Percentiles rank a stretch among this genome's conserved stretches.
Evolutionary conservation across 2,113 vertebrate species (phyloP).

Genomic region (Hucho hucho): DNA sequence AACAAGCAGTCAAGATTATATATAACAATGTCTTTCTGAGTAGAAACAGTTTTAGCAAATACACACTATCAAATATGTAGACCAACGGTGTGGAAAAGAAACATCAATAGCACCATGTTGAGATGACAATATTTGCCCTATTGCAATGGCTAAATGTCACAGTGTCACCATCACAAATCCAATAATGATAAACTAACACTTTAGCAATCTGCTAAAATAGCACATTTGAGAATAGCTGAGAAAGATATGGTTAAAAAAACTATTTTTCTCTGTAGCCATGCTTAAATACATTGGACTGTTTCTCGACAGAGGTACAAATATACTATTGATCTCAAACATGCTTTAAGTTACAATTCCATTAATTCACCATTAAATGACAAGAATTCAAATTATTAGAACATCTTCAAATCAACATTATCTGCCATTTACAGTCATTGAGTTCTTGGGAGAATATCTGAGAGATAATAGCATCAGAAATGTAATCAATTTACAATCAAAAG

Average conservation of each 20-base stretch:
- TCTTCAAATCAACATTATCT: slow-evolving; percentile 47
- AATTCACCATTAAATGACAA: slow-evolving; percentile 60
- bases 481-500: slow-evolving; percentile 50
- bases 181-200: slow-evolving; percentile 59
- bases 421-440: slow-evolving; percentile 32
- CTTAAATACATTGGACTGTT: slow-evolving; percentile 46
- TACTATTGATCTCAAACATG: slow-evolving; percentile 63
- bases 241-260: slow-evolving; percentile 47
- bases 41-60: too few species aligned
- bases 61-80: slow-evolving; percentile 49
- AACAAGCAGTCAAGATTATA: too few species aligned
- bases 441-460: slow-evolving; percentile 37
- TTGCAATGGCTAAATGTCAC: slow-evolving; percentile 63
- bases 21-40: too few species aligned
- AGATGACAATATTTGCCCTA: slow-evolving; percentile 59
- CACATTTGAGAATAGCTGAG: slow-evolving; percentile 41
- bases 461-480: slow-evolving; percentile 51
- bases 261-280: slow-evolving; percentile 45
- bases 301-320: slow-evolving; percentile 45
- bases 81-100: slow-evolving; percentile 50
- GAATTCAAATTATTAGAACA: slow-evolving; percentile 46
- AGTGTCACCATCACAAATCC: slow-evolving; percentile 68
- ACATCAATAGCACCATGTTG: slow-evolving; percentile 61
- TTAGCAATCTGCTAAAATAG: slow-evolving; percentile 52
- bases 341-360: slow-evolving; percentile 57